These are phyloP conservation scores for Siderastrea siderea DNA, from an alignment of 92 coral and sea anemone genomes.

Conservation along the genomic window DNA sequence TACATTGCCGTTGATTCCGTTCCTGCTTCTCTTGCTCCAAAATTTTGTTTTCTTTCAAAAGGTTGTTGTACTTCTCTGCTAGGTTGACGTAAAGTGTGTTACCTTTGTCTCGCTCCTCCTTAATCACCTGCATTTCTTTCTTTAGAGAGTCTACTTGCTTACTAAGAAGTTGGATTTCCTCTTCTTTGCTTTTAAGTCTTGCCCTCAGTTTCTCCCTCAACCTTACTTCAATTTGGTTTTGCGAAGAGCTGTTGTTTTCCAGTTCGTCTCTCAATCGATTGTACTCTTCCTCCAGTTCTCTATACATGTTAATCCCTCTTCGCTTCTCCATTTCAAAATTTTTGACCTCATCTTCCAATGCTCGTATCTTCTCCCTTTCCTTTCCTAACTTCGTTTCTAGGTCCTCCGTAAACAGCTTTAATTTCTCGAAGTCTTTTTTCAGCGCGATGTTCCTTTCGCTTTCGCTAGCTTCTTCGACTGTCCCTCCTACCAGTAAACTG, in stretches of 20 bases:
- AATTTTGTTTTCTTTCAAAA: slow-evolving; percentile 37
- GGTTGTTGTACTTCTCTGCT: slow-evolving; percentile 35
- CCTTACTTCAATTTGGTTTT: slow-evolving; percentile 15
- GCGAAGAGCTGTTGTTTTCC: neutral
- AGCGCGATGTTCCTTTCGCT: slow-evolving; percentile 7
- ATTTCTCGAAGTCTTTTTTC: slow-evolving; percentile 29
- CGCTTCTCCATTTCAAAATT: slow-evolving; percentile 34
- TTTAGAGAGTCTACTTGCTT: slow-evolving; percentile 25
- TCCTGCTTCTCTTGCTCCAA: slow-evolving; percentile 41
- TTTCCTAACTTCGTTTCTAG: slow-evolving; percentile 12
- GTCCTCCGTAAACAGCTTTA: slow-evolving; percentile 25
- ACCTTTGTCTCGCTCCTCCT: slow-evolving; percentile 41
- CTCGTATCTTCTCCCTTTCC: slow-evolving; percentile 31
- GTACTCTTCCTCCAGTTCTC: slow-evolving; percentile 49
- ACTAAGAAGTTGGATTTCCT: slow-evolving; percentile 19
- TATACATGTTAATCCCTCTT: slow-evolving; percentile 8
- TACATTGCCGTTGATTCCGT: neutral
- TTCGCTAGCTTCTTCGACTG: neutral
- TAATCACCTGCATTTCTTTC: slow-evolving; percentile 23
- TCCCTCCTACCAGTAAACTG: neutral
- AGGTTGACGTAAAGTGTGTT: slow-evolving; percentile 15
- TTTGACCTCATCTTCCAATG: slow-evolving; percentile 22
- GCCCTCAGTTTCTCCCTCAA: slow-evolving; percentile 15
- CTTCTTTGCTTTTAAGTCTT: slow-evolving; percentile 22
- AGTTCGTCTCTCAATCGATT: slow-evolving; percentile 16